Percentiles rank a stretch among this genome's conserved stretches.
Conservation (phyloP, 2,888 invertebrate species). For the Epiperipatus broadwayi region DNA sequence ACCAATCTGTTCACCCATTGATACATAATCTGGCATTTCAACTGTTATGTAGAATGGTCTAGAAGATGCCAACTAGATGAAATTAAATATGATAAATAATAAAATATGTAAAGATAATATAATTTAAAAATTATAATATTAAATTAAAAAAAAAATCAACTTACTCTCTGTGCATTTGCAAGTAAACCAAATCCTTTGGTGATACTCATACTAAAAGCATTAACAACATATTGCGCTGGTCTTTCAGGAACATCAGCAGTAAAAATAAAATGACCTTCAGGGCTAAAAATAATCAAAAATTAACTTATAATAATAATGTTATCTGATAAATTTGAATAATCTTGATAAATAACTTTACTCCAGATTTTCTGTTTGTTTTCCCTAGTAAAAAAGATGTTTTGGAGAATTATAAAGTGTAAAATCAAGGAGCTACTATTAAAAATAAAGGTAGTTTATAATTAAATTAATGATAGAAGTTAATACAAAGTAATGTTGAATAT, state of each 20-base stretch:
- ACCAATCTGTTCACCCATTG: conserved; percentile 82
- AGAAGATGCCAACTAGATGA: conserved; percentile 56
- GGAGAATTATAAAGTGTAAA: too few relatives aligned
- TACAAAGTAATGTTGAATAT: too few relatives aligned
- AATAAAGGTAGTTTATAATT: too few relatives aligned
- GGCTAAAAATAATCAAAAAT: conserved; percentile 36
- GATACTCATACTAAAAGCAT: conserved; percentile 73
- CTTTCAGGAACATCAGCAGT: conserved; percentile 49
- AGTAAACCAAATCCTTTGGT: conserved; percentile 70
- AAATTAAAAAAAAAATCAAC: conserved; percentile 14
- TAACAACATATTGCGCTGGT: conserved; percentile 80
- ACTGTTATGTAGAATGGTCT: conserved; percentile 85
- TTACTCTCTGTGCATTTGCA: conserved; percentile 49
- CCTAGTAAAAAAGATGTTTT: too few relatives aligned
- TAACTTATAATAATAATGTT: too few relatives aligned
- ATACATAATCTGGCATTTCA: conserved; percentile 62
- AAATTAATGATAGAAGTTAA: too few relatives aligned
- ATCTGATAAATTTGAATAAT: too few relatives aligned
- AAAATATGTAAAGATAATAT: conserved; percentile 1
- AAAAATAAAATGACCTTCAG: conserved; percentile 69
- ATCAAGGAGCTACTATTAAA: too few relatives aligned
- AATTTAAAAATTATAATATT: neutral
- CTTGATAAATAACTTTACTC: too few relatives aligned
- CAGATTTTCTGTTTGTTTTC: too few relatives aligned
- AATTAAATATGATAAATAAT: conserved; percentile 1